A percentile compares a stretch with the other conserved stretches of the same genome.
Evolutionary conservation across 2,113 vertebrate genomes (phyloP).

Genomic region (Camelus bactrianus): DNA sequence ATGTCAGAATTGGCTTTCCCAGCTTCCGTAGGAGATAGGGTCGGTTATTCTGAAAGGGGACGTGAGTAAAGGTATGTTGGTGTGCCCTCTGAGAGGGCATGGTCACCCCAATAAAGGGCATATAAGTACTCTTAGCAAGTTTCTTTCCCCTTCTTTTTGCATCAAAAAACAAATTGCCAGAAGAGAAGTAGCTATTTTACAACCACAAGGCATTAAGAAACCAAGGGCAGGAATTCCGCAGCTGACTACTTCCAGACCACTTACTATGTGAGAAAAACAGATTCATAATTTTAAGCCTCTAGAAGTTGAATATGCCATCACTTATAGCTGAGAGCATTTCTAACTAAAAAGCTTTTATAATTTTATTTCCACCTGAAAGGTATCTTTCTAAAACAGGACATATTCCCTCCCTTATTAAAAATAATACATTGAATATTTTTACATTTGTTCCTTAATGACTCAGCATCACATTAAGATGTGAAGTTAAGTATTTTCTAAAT

Average conservation of each 20-base stretch:
- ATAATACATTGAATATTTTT: slow-evolving; percentile 1
- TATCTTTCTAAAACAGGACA: slow-evolving; percentile 58
- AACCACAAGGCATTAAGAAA: background rate
- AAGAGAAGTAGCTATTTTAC: background rate
- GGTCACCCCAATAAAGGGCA: background rate
- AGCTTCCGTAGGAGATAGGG: background rate
- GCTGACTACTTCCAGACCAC: background rate
- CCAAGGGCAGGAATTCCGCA: background rate
- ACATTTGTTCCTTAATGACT: background rate
- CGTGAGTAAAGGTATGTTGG: background rate
- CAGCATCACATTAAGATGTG: background rate
- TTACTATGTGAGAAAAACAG: background rate
- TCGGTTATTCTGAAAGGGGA: background rate
- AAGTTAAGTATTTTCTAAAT: background rate
- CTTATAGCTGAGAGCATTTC: slow-evolving; percentile 16
- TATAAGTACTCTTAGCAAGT: background rate
- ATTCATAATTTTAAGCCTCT: slow-evolving; percentile 6
- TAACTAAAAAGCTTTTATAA: slow-evolving; percentile 47
- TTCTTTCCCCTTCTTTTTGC: background rate
- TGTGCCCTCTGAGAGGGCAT: background rate
- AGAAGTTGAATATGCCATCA: slow-evolving; percentile 6
- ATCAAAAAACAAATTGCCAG: background rate
- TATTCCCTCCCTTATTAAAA: slow-evolving; percentile 49
- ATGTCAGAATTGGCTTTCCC: background rate
- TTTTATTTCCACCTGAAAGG: slow-evolving; percentile 27